A percentile compares a stretch with the other conserved stretches of the same genome.
phyloP scores from a whole-genome alignment of 2,797 vertebrate species.

The Selene dorsalis region DNA sequence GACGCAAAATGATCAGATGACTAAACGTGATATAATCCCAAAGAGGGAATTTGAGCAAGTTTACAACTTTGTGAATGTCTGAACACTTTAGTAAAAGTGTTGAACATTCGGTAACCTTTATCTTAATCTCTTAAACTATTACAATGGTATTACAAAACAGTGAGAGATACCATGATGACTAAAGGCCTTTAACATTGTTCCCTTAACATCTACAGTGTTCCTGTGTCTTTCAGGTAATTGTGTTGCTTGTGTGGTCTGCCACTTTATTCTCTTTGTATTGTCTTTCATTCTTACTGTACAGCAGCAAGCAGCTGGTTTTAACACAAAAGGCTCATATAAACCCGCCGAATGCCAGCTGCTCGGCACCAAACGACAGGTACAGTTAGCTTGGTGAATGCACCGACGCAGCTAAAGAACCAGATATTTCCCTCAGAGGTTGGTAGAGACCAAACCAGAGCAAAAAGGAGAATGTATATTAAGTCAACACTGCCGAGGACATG shows the following conservation, averaged over 20 bases:
- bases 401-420: not conserved
- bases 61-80: not conserved
- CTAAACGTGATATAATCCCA: slow-evolving; percentile 20
- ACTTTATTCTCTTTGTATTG: no score
- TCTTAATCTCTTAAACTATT: not conserved
- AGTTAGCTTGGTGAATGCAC: no score
- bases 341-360: no score
- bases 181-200: no score
- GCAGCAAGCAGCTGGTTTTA: not conserved
- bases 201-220: no score
- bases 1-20: slow-evolving; percentile 41
- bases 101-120: not conserved
- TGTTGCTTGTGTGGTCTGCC: not conserved
- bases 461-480: not conserved
- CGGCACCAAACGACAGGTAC: no score
- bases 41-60: not conserved
- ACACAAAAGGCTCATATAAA: not conserved
- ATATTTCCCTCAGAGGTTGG: not conserved
- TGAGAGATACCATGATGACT: no score
- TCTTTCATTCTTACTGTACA: no score
- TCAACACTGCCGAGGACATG: not conserved
- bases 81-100: not conserved
- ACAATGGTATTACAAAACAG: not conserved
- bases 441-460: not conserved
- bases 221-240: no score